Evolutionary conservation across 2,888 invertebrate species (phyloP), one percentile per base, ranked within the genome.

Genomic region (Hecatera dysodea): DNA sequence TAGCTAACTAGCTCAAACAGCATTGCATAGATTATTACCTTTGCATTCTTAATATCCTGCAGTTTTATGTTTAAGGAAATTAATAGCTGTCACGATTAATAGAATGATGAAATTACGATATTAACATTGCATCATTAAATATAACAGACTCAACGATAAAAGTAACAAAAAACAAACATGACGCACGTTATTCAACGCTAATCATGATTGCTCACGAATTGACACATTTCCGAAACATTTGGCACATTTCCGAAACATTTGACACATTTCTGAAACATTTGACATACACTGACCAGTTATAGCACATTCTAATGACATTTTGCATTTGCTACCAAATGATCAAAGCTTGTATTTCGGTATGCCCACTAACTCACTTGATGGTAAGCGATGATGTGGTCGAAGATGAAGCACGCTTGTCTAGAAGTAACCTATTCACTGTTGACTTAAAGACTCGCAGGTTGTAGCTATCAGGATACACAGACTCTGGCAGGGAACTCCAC

Each of bases 201-300:
- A 75, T 65, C 66, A n/a, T n/a, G n/a, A 48, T 67, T 73, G 57
- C 62, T 52, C 52, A 80, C 15, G 48, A 29, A n/a, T 77, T 75
- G 62, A 69, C 75, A 68, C 63, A 53, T 63, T 76, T 46, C 53
- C 17, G 59, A 62, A 44, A 78, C 27, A 48, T 59, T 59, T 81
- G 36, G 61, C 75, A 68, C 46, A 48, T 65, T 68, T 50, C 66
- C 60, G 50, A 24, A 22, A 60, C 8, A 50, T 79, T 72, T 66
- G n/a, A n/a, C n/a, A n/a, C 46, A 48, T 65, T 68, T 50, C 66
- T 56, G 50, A 24, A 22, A 60, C 8, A 50, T 79, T 72, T 66
- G 55, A 17, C 74, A 27, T 39, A 36, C 52, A 46, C 3, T 27
- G 60, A 22, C 7, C 29, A 56, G 8, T 61, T 78, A 57, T 56